These are phyloP conservation scores for Enteromius afrohamiltoni DNA, from an alignment of 2,797 vertebrate species.

Conservation along the genomic window DNA sequence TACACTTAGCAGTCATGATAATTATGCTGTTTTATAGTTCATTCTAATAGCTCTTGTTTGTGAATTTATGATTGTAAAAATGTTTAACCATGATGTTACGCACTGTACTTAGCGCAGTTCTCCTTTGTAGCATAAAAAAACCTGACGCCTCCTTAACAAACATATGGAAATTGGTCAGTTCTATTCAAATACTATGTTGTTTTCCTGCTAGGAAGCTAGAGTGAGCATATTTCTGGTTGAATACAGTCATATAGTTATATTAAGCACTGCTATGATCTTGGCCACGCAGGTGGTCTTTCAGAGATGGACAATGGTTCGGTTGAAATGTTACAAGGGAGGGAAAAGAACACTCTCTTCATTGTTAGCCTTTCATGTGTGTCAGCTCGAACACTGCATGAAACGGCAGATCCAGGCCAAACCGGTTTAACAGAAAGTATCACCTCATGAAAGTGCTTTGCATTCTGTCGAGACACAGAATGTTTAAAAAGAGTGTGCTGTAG, in stretches of 20 bases:
- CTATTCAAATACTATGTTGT: background rate
- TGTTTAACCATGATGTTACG: background rate
- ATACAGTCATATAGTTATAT: background rate
- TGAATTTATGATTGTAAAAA: background rate
- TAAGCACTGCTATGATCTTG: conserved; percentile 21
- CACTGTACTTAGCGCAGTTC: background rate
- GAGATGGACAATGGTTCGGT: conserved; percentile 27
- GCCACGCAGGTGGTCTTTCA: conserved; percentile 21
- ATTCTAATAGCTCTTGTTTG: background rate
- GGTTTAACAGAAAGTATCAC: conserved; percentile 78
- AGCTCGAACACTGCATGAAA: conserved; percentile 46
- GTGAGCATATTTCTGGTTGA: background rate
- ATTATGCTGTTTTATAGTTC: conserved; percentile 1
- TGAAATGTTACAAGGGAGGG: conserved; percentile 21
- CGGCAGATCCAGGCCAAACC: conserved; percentile 66
- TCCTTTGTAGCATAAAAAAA: background rate
- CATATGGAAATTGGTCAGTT: background rate
- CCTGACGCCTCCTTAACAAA: background rate
- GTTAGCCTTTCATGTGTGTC: conserved; percentile 36
- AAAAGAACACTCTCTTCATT: conserved; percentile 32
- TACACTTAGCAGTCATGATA: background rate
- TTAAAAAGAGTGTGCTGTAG: conserved; percentile 44
- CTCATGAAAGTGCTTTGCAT: conserved; percentile 35
- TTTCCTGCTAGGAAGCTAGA: background rate
- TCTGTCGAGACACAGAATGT: conserved; percentile 37